A percentile compares a stretch with the other conserved stretches of the same genome.
phyloP scores from a whole-genome alignment of 2,113 vertebrate species.

The Phylloscopus trochiloides region DNA sequence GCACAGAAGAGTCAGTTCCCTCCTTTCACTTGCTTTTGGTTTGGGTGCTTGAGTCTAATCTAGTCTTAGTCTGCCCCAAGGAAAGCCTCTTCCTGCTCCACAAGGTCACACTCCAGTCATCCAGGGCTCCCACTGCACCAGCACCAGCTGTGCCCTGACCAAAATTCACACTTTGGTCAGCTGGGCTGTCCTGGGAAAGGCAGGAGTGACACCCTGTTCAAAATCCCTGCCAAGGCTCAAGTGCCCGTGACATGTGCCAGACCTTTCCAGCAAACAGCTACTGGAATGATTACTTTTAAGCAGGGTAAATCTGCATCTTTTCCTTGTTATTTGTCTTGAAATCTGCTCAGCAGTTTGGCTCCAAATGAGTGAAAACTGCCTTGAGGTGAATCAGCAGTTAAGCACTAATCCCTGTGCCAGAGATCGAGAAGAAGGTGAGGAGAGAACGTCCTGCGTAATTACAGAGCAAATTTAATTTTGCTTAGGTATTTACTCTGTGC shows the following conservation, averaged over 20 bases:
- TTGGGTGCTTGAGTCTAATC: not conserved
- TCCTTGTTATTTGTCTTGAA: not conserved
- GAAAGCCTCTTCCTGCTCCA: not conserved
- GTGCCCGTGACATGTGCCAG: not conserved
- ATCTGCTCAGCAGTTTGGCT: not conserved
- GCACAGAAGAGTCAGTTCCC: not conserved
- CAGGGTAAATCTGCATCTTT: accelerated
- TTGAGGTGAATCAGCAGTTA: not conserved
- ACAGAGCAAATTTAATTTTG: not conserved
- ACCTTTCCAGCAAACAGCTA: not conserved
- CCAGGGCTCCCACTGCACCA: not conserved
- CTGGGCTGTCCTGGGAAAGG: not conserved
- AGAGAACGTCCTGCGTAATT: not conserved
- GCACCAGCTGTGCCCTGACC: accelerated
- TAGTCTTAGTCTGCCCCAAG: not conserved
- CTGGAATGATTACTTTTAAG: not conserved
- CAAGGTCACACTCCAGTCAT: accelerated
- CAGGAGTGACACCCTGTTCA: not conserved
- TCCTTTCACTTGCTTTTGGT: not conserved
- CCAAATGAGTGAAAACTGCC: not conserved
- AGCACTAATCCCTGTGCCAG: not conserved
- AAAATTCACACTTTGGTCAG: accelerated
- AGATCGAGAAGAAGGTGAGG: not conserved
- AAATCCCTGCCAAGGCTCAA: not conserved
- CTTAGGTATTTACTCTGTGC: not conserved